A percentile compares a stretch with the other conserved stretches of the same genome.
Evolutionary conservation across 2,888 invertebrate species (phyloP).

Genomic region (Drosophila mimetica): DNA sequence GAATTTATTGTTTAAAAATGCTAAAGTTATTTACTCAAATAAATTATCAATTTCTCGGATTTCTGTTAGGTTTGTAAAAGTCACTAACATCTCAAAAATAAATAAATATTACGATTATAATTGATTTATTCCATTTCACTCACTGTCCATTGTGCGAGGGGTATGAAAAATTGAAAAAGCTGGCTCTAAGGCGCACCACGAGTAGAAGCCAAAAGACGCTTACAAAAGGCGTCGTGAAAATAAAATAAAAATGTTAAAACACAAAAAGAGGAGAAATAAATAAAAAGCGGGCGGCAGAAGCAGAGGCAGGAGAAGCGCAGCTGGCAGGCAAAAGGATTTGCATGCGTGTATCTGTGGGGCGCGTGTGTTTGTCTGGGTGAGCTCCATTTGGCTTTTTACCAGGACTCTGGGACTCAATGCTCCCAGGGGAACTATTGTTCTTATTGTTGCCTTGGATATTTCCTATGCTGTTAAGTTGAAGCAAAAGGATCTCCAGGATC

Average conservation of each 20-base stretch:
- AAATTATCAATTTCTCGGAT: no score
- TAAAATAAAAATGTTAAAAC: constrained; percentile 75
- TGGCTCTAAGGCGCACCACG: constrained; percentile 51
- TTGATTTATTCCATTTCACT: no score
- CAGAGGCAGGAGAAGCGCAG: constrained; percentile 41
- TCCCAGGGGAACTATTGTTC: constrained; percentile 82
- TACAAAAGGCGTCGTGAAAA: constrained; percentile 73
- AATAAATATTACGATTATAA: not conserved
- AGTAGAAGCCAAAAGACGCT: constrained; percentile 70
- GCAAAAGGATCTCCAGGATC: constrained; percentile 78
- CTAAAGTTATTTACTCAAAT: no score
- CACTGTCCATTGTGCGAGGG: constrained; percentile 11
- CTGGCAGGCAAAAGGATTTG: constrained; percentile 78
- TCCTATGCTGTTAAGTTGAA: constrained; percentile 80
- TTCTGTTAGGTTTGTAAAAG: no score
- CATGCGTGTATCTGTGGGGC: constrained; percentile 35
- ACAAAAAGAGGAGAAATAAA: constrained; percentile 47
- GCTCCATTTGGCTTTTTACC: constrained; percentile 74
- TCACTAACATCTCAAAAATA: no score
- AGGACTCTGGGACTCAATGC: constrained; percentile 54
- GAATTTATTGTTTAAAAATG: no score
- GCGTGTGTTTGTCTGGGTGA: constrained; percentile 23
- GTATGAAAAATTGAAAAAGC: constrained; percentile 68
- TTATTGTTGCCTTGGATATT: constrained; percentile 80
- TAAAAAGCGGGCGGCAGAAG: constrained; percentile 32